A percentile compares a stretch with the other conserved stretches of the same genome.
These are phyloP conservation scores for Portevinia maculata DNA, from an alignment of 2,888 invertebrate genomes.

Conservation along the genomic window DNA sequence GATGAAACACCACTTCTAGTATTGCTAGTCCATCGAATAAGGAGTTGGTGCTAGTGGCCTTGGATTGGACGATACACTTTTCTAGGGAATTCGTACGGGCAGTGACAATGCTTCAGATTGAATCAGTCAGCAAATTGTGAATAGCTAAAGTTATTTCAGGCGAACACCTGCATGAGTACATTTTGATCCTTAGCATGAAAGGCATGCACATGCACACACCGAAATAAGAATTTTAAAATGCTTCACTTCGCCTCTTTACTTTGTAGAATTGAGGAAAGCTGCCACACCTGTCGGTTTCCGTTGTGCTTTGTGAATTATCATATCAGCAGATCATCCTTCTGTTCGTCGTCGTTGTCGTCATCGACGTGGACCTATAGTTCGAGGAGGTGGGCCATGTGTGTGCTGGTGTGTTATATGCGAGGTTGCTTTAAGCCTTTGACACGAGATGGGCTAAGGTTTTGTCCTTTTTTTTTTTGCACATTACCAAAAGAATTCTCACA, in stretches of 20 bases:
- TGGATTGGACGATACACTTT: not conserved
- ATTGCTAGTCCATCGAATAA: too few species aligned
- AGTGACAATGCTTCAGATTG: too few species aligned
- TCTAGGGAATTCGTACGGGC: too few species aligned
- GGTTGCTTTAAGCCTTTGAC: slow-evolving; percentile 35
- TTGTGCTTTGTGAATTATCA: not conserved
- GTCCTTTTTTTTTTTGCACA: not conserved
- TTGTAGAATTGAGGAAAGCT: slow-evolving; percentile 2
- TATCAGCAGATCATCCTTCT: slow-evolving; percentile 18
- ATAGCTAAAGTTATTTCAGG: slow-evolving; percentile 11
- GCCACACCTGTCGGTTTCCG: not conserved
- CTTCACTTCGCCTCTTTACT: not conserved
- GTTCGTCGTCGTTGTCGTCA: not conserved
- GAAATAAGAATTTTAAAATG: slow-evolving; percentile 14
- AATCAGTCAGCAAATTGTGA: too few species aligned
- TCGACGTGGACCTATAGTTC: not conserved
- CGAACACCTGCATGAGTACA: not conserved
- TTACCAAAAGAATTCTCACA: not conserved
- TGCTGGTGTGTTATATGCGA: not conserved
- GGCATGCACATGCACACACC: slow-evolving; percentile 11
- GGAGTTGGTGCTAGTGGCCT: too few species aligned
- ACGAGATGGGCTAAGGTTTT: slow-evolving; percentile 26
- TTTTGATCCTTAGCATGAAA: slow-evolving; percentile 1
- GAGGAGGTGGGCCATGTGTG: slow-evolving; percentile 1
- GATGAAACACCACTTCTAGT: too few species aligned